Evolutionary conservation across 2,113 vertebrate genomes (phyloP), one percentile per base, ranked within the genome.

Genomic region (Pampusana beccarii): DNA sequence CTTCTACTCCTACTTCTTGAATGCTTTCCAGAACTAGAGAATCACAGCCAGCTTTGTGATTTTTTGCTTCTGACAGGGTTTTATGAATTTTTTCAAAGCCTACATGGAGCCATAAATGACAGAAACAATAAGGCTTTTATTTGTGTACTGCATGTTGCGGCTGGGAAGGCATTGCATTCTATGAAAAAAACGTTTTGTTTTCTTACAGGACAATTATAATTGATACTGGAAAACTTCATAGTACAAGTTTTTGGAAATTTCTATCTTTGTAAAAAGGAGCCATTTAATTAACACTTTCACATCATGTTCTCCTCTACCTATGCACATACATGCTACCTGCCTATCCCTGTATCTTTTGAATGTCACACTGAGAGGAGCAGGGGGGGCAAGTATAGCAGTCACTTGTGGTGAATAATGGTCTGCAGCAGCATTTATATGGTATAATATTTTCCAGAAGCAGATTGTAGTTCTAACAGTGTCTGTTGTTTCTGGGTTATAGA

Each of bases 401-500:
- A 77, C 66, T 95, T 78, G 95, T 97, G 86, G 77, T 86, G 93
- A 93, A 85, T 92, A 25, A 7, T 50, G 19, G 57, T 90, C 89
- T 87, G 89, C 86, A 94, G 70, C 51, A 91, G 36, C 18, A 36
- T 80, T 95, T 90, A 31, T 73, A 69, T 29, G 66, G 38, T 94
- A 54, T 90, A 95, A 86, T 92, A 93, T 96, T 98, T 97, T 92
- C 79, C 93, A 97, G 94, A 96, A 97, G 90, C 67, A 92, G 80
- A 77, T 80, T 3, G 9, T 69, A 51, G 42, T 87, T 93, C 89
- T 98, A 95, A 98, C 69, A 93, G 72, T 93, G 88, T 87, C 82
- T 97, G 97, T 97, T 93, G 75, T 97, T 97, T 97, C 94, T 97
- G 96, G 80, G 75, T 95, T 98, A 42, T 95, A 99, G 98, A 99